Conservation (phyloP, 2,888 invertebrate genomes). For the Drosophila putrida region DNA sequence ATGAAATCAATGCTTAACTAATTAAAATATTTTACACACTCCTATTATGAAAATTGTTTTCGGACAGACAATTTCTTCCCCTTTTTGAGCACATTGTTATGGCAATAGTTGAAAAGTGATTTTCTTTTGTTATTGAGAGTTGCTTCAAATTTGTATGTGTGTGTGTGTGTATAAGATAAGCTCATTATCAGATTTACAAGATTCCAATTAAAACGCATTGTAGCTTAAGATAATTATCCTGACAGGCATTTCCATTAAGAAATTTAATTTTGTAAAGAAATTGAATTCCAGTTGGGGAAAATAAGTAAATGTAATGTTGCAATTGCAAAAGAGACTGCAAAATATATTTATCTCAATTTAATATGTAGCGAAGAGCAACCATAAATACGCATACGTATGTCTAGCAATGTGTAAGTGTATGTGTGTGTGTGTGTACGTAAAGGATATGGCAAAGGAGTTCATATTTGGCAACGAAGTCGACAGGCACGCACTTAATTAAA, state of each 20-base stretch:
- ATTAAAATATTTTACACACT: background rate
- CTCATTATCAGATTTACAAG: slow-evolving; percentile 32
- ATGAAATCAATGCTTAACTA: background rate
- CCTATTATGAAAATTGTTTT: background rate
- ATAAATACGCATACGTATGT: slow-evolving; percentile 20
- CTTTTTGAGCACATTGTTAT: slow-evolving; percentile 5
- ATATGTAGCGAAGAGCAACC: slow-evolving; percentile 1
- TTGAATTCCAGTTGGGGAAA: slow-evolving; percentile 32
- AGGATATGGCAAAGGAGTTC: slow-evolving; percentile 48
- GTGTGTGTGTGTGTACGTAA: slow-evolving; percentile 8
- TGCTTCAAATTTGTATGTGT: background rate
- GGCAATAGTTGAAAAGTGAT: slow-evolving; percentile 26
- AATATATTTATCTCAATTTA: slow-evolving; percentile 31
- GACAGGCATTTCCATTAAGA: slow-evolving; percentile 35
- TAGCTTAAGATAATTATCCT: slow-evolving; percentile 20
- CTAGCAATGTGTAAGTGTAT: background rate
- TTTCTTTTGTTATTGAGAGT: slow-evolving; percentile 10
- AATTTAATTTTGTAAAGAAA: slow-evolving; percentile 43
- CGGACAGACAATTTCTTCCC: background rate
- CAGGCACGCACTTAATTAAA: slow-evolving; percentile 75
- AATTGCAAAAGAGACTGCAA: slow-evolving; percentile 26
- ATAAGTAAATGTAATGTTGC: slow-evolving; percentile 45
- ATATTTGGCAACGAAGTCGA: slow-evolving; percentile 44
- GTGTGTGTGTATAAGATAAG: slow-evolving; percentile 12
- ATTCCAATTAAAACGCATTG: slow-evolving; percentile 34